Conservation (phyloP, 2,113 vertebrate genomes). For the Phylloscopus whistleri region DNA sequence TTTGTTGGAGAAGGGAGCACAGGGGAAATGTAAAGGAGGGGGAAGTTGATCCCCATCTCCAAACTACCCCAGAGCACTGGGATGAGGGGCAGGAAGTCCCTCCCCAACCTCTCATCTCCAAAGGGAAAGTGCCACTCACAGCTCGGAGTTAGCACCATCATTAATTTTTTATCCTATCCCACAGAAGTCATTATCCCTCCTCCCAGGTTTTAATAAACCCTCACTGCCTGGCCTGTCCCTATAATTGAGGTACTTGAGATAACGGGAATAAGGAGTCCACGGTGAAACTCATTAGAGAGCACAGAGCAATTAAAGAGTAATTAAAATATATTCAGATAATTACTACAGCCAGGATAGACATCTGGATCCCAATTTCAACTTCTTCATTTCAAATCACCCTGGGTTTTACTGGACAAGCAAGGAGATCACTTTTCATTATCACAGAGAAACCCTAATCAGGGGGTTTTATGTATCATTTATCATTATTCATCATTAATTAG, state of each 20-base stretch:
- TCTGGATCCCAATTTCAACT: not conserved
- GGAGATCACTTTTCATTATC: not conserved
- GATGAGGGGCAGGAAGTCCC: not conserved
- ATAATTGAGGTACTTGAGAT: not conserved
- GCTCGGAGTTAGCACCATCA: not conserved
- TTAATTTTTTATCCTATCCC: not conserved
- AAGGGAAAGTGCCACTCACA: not conserved
- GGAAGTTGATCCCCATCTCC: not conserved
- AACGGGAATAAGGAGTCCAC: rapidly evolving
- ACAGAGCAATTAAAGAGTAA: not conserved
- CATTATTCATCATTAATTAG: not conserved
- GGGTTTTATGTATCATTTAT: not conserved
- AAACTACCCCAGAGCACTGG: not conserved
- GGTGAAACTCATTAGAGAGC: not conserved
- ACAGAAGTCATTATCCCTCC: not conserved
- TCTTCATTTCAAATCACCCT: not conserved
- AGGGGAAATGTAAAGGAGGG: not conserved
- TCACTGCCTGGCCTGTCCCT: not conserved
- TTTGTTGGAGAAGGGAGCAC: not conserved
- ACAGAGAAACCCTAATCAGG: not conserved
- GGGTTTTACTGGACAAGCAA: not conserved
- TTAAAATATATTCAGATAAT: not conserved
- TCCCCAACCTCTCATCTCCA: not conserved
- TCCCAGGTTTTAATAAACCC: not conserved
- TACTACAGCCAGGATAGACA: not conserved